Conservation (phyloP, 2,797 vertebrate genomes). For the Chanos chanos region DNA sequence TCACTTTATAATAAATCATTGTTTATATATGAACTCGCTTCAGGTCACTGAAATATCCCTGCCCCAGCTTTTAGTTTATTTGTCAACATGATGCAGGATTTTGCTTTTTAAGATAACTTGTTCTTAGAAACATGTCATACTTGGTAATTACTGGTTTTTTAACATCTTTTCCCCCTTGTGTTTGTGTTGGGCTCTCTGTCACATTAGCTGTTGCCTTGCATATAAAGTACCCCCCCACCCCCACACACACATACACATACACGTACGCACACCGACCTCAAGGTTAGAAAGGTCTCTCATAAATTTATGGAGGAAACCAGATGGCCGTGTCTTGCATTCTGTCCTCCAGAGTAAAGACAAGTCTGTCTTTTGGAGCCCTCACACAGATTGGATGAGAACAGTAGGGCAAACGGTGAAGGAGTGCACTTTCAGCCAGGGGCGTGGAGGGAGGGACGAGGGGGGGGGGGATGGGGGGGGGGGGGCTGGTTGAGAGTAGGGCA, state of each 20-base stretch:
- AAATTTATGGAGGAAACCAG: slow-evolving; percentile 49
- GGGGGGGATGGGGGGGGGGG: slow-evolving; percentile 11
- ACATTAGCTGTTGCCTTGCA: not conserved
- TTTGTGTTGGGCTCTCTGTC: too few species aligned
- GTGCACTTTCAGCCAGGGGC: not conserved
- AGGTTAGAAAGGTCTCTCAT: slow-evolving; percentile 53
- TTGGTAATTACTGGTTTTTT: too few species aligned
- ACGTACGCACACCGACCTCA: slow-evolving; percentile 34
- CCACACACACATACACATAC: not conserved
- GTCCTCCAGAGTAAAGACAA: slow-evolving; percentile 30
- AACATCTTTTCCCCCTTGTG: too few species aligned
- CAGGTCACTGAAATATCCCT: too few species aligned
- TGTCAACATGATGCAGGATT: too few species aligned
- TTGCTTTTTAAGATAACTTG: too few species aligned
- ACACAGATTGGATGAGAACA: slow-evolving; percentile 3
- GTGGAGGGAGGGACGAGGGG: not conserved
- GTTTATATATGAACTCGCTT: too few species aligned
- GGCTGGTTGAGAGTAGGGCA: too few species aligned
- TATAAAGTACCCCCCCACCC: not conserved
- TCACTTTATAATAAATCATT: too few species aligned
- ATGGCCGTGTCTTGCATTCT: slow-evolving; percentile 45
- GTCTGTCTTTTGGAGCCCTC: not conserved
- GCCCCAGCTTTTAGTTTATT: too few species aligned
- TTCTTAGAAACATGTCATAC: too few species aligned
- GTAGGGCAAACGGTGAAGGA: slow-evolving; percentile 21